These are phyloP conservation scores for Eupithecia centaureata DNA, from an alignment of 2,888 invertebrate genomes.

Conservation along the genomic window DNA sequence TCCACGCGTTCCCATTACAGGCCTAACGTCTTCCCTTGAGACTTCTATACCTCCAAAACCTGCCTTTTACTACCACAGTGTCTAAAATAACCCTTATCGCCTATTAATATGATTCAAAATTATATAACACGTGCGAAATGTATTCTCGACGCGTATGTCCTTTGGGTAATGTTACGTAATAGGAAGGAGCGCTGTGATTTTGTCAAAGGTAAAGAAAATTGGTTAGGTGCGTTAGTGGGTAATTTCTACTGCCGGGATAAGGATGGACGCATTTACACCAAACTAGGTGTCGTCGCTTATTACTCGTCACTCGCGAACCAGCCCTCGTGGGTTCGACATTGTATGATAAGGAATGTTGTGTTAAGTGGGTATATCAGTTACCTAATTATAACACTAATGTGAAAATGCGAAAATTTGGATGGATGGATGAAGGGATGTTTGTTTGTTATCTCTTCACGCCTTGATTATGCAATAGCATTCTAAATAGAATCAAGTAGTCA, in stretches of 20 bases:
- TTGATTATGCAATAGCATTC: too few species aligned
- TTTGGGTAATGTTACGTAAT: constrained; percentile 83
- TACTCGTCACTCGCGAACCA: too few species aligned
- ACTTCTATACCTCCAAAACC: constrained; percentile 59
- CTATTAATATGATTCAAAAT: constrained; percentile 71
- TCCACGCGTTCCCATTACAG: constrained; percentile 62
- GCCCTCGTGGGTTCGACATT: too few species aligned
- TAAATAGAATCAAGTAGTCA: too few species aligned
- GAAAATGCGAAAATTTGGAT: too few species aligned
- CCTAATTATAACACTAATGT: too few species aligned
- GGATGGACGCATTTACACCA: constrained; percentile 9
- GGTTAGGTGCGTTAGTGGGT: constrained; percentile 76
- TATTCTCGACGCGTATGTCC: constrained; percentile 78
- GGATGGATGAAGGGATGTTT: too few species aligned
- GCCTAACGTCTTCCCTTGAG: constrained; percentile 65
- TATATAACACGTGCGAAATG: constrained; percentile 54
- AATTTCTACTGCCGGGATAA: constrained; percentile 67
- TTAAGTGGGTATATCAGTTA: too few species aligned
- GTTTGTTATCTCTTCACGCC: too few species aligned
- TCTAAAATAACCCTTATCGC: constrained; percentile 69
- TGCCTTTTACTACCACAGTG: constrained; percentile 56
- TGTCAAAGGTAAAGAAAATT: constrained; percentile 84
- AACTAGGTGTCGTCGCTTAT: too few species aligned
- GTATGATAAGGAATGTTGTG: too few species aligned
- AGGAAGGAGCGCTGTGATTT: constrained; percentile 77